Percentiles rank a stretch among this genome's conserved stretches.
These are phyloP conservation scores for Chelmon rostratus DNA, from an alignment of 2,797 vertebrate species.

Conservation along the genomic window DNA sequence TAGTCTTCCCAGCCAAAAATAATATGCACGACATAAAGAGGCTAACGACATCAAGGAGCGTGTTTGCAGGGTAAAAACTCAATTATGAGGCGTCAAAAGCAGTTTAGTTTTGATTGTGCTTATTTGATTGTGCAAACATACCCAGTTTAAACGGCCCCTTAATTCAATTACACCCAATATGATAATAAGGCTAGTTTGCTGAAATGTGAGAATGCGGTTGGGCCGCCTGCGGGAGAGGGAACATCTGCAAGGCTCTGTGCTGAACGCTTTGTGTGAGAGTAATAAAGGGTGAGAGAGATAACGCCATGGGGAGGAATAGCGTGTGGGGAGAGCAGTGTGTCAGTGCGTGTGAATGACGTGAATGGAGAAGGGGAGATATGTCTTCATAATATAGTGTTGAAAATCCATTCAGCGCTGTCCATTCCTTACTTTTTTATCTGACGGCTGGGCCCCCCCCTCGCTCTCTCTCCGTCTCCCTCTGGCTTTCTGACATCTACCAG, in stretches of 20 bases:
- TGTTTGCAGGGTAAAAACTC: slow-evolving; percentile 52
- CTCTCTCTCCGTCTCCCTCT: slow-evolving; percentile 42
- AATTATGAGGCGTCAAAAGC: slow-evolving; percentile 63
- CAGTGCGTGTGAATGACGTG: slow-evolving; percentile 63
- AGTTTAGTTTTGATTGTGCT: slow-evolving; percentile 62
- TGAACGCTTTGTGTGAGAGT: slow-evolving; percentile 73
- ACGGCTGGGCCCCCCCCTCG: slow-evolving; percentile 41
- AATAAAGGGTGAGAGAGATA: slow-evolving; percentile 81
- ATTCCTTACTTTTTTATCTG: slow-evolving; percentile 64
- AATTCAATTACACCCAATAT: slow-evolving; percentile 80
- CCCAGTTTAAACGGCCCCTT: slow-evolving; percentile 60
- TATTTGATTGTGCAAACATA: slow-evolving; percentile 62
- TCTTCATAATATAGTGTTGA: slow-evolving; percentile 82
- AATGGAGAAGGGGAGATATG: slow-evolving; percentile 76
- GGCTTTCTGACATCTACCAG: slow-evolving; percentile 69
- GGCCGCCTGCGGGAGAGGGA: slow-evolving; percentile 64
- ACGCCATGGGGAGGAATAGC: slow-evolving; percentile 64
- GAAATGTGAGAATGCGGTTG: slow-evolving; percentile 64
- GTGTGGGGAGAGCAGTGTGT: slow-evolving; percentile 69
- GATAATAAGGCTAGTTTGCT: slow-evolving; percentile 71
- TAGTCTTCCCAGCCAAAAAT: slow-evolving; percentile 24
- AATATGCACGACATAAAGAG: slow-evolving; percentile 20
- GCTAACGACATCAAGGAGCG: slow-evolving; percentile 51
- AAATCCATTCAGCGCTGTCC: slow-evolving; percentile 71
- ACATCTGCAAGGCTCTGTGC: slow-evolving; percentile 70